These are phyloP conservation scores for Oikopleura albicans DNA, from an alignment of 23 tunicate genomes.

Conservation along the genomic window DNA sequence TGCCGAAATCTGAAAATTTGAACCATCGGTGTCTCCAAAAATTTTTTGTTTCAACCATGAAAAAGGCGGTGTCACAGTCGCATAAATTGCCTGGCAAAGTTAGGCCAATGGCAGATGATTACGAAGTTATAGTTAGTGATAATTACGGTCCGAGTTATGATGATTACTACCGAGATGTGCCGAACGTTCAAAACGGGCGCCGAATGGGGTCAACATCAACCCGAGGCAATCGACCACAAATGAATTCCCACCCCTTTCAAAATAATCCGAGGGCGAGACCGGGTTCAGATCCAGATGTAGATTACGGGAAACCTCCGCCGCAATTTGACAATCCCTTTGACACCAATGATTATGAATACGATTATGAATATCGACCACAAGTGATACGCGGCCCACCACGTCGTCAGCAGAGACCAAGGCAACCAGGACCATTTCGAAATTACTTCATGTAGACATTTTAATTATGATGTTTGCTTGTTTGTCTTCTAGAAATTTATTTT, in stretches of 20 bases:
- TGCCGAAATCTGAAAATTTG: no score
- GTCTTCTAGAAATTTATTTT: no score
- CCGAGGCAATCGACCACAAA: no score
- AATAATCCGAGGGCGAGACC: background rate
- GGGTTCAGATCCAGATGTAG: background rate
- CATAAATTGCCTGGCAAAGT: background rate
- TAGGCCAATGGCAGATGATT: background rate
- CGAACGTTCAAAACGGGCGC: background rate
- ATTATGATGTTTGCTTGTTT: no score
- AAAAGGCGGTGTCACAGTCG: background rate
- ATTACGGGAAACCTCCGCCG: background rate
- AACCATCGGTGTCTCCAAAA: no score
- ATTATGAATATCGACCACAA: background rate
- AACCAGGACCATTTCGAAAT: background rate
- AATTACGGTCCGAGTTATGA: background rate
- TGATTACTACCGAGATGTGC: background rate
- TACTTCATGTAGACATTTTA: no score
- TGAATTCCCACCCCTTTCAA: background rate
- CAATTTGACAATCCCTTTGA: constrained; percentile 9
- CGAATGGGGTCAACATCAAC: background rate
- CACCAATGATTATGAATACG: constrained; percentile 3
- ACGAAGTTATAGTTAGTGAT: background rate
- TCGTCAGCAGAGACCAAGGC: background rate
- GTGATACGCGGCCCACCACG: background rate
- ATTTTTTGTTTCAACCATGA: no score